These are phyloP conservation scores for Limosa lapponica DNA, from an alignment of 2,797 vertebrate genomes.

Conservation along the genomic window DNA sequence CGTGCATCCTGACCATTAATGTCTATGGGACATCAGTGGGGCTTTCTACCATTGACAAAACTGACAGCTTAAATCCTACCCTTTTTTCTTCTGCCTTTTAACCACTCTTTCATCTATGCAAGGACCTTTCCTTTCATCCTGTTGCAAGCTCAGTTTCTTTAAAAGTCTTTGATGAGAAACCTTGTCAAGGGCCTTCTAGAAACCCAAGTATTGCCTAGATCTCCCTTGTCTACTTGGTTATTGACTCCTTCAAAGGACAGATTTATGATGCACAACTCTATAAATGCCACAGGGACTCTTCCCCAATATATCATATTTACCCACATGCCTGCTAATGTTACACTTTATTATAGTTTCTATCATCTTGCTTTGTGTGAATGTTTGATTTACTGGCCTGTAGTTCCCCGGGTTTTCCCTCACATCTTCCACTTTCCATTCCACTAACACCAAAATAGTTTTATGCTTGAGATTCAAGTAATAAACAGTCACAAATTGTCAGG, in stretches of 20 bases:
- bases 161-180: slow-evolving; percentile 50
- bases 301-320: slow-evolving; percentile 13
- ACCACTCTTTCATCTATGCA: slow-evolving; percentile 33
- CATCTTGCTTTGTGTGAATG: background rate
- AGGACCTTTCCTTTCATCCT: slow-evolving; percentile 36
- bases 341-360: background rate
- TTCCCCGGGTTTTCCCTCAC: background rate
- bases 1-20: background rate
- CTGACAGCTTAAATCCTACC: slow-evolving; percentile 35
- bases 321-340: background rate
- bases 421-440: slow-evolving; percentile 7
- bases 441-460: background rate
- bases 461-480: background rate
- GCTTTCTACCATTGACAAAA: background rate
- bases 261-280: slow-evolving; percentile 15
- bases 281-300: slow-evolving; percentile 24
- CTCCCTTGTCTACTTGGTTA: background rate
- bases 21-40: background rate
- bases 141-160: background rate
- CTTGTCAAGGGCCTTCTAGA: slow-evolving; percentile 23
- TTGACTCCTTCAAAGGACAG: slow-evolving; percentile 24
- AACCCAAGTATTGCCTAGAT: background rate
- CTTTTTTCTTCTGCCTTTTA: slow-evolving; percentile 40
- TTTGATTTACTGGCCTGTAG: slow-evolving; percentile 4
- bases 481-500: background rate